These are phyloP conservation scores for Gasterosteus aculeatus DNA, from an alignment of 2,113 vertebrate species.

Conservation along the genomic window DNA sequence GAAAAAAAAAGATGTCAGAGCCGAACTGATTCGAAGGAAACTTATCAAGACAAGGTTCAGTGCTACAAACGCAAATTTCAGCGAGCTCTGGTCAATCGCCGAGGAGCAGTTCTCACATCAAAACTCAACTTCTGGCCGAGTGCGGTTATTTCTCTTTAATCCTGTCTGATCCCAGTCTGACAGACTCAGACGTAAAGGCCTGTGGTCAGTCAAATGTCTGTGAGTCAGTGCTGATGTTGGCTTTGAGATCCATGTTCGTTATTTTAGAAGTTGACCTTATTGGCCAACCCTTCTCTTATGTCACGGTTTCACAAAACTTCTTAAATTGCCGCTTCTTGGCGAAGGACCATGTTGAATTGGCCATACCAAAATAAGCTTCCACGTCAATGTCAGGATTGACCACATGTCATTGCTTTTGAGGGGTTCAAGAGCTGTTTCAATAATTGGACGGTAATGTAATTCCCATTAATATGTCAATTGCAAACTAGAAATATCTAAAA, in stretches of 20 bases:
- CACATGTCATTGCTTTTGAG: neutral
- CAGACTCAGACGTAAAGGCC: constrained; percentile 12
- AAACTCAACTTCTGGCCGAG: constrained; percentile 1
- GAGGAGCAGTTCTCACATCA: constrained; percentile 40
- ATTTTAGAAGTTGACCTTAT: neutral
- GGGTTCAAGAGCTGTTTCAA: neutral
- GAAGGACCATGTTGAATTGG: neutral
- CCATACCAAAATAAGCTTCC: too few species aligned
- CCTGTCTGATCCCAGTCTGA: constrained; percentile 29
- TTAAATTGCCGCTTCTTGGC: neutral
- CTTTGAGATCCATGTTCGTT: neutral
- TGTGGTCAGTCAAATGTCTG: constrained; percentile 12
- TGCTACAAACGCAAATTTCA: constrained; percentile 25
- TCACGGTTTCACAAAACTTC: neutral
- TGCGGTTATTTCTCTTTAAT: constrained; percentile 11
- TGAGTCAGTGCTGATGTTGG: constrained; percentile 20
- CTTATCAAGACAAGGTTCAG: constrained; percentile 17
- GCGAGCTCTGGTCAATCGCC: constrained; percentile 12
- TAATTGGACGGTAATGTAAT: neutral
- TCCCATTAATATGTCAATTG: neutral
- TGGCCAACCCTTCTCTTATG: too few species aligned
- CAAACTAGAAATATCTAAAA: neutral
- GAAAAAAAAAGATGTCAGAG: constrained; percentile 19
- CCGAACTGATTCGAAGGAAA: constrained; percentile 5
- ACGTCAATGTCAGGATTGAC: neutral